Evolutionary conservation across 2,888 invertebrate genomes (phyloP).

Genomic region (Taenaris catops): DNA sequence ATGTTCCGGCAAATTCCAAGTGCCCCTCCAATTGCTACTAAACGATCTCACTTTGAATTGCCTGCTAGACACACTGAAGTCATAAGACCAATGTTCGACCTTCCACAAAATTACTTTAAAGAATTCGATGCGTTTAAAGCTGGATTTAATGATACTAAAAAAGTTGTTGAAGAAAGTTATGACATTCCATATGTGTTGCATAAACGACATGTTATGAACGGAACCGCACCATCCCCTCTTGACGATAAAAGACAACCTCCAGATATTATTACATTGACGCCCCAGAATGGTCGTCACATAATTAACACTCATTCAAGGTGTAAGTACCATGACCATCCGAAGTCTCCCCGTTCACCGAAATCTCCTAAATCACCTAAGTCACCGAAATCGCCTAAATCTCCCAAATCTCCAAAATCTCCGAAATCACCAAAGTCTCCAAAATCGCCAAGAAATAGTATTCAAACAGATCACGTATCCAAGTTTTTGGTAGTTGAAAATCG

Average conservation of each 20-base stretch:
- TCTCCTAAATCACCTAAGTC: conserved; percentile 83
- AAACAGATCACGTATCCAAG: conserved; percentile 63
- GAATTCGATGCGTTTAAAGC: conserved; percentile 81
- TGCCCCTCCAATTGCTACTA: conserved; percentile 85
- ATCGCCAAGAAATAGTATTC: conserved; percentile 64
- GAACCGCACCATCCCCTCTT: conserved; percentile 83
- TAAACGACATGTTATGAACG: conserved; percentile 92
- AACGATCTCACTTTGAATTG: conserved; percentile 85
- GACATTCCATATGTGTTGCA: conserved; percentile 93
- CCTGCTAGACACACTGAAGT: conserved; percentile 79
- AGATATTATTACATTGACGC: conserved; percentile 66
- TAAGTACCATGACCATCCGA: conserved; percentile 74
- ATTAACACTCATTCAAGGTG: conserved; percentile 69
- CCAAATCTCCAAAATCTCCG: conserved; percentile 76
- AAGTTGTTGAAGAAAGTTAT: conserved; percentile 73
- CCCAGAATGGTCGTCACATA: conserved; percentile 66
- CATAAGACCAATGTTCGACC: conserved; percentile 84
- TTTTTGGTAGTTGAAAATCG: conserved; percentile 76
- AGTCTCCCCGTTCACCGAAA: conserved; percentile 78
- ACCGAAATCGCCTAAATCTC: conserved; percentile 81
- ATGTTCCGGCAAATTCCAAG: conserved; percentile 87
- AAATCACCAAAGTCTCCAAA: conserved; percentile 78
- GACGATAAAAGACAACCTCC: conserved; percentile 64
- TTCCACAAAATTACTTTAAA: conserved; percentile 86
- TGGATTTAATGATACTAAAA: conserved; percentile 71